Evolutionary conservation across 2,888 invertebrate genomes (phyloP), one percentile per base, ranked within the genome.

Genomic region (Drosophila dives): DNA sequence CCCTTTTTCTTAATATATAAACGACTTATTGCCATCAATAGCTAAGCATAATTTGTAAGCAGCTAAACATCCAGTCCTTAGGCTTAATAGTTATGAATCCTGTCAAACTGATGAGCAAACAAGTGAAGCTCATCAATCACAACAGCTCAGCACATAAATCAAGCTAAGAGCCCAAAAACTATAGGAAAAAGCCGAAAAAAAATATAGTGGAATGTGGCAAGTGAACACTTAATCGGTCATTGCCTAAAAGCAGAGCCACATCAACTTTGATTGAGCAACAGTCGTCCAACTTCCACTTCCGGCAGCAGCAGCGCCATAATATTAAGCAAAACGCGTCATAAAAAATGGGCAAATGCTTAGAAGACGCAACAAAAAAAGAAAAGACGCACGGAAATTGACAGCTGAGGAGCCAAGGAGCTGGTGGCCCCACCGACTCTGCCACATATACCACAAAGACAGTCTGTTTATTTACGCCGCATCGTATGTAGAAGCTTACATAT

Each of bases 401-500:
- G 61, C 20, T 32, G 20, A 36, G 12, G 12, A n/a, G 33, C 12
- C 36, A 32, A 45, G 15, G 15, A 15, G 45, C 23, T 51, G 58
- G 51, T 51, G 58, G 51, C 45, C 67, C 54, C 61, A 61, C 56
- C 36, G 59, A 50, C 75, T 65, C 23, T 48, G 64, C 61, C 79
- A 69, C 76, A 83, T 81, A 55, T 55, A 40, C 55, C 26, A 86
- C 89, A 90, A 88, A 86, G 89, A 85, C 90, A 91, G 90, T 88
- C 83, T 88, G 90, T 90, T 92, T 92, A 91, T 92, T 92, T 92
- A 91, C 92, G 88, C 91, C 87, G 91, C 89, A 92, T 92, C 91
- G 92, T 92, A 92, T 93, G 92, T 91, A 91, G 85, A 75, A 86
- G 86, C 90, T 90, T 92, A 90, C 92, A 91, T 92, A 91, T 91